A percentile compares a stretch with the other conserved stretches of the same genome.
Evolutionary conservation across 2,113 vertebrate genomes (phyloP).

Genomic region (Prunella himalayana): DNA sequence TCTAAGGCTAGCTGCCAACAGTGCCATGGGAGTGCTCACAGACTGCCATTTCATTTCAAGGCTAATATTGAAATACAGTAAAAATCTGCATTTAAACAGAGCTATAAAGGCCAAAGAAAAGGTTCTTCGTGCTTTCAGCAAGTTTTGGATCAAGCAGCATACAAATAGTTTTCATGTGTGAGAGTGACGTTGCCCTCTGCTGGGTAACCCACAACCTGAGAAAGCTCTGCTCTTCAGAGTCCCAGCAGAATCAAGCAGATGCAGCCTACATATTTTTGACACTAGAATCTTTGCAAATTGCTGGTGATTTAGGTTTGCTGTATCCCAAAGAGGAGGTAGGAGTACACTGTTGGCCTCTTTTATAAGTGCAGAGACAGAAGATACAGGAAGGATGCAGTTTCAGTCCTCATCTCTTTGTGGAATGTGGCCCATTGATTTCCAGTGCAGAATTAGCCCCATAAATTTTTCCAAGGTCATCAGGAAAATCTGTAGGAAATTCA

Average conservation of each 20-base stretch:
- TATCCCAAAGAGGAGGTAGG: neutral
- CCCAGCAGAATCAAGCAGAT: neutral
- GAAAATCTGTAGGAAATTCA: neutral
- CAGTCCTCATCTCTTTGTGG: neutral
- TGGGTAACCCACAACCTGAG: neutral
- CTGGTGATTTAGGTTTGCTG: neutral
- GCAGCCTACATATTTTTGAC: neutral
- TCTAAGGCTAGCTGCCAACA: neutral
- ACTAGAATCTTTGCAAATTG: neutral
- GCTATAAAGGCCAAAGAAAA: neutral
- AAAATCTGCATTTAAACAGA: neutral
- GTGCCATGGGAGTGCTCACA: neutral
- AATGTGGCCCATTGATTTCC: neutral
- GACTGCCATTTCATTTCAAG: neutral
- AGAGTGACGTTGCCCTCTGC: conserved; percentile 40
- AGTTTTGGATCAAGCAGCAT: neutral
- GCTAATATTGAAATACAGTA: neutral
- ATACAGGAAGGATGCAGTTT: neutral
- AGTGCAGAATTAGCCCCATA: neutral
- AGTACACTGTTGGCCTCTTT: neutral
- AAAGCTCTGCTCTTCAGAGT: neutral
- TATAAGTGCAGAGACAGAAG: neutral
- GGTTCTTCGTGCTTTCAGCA: neutral
- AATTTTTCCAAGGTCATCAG: neutral
- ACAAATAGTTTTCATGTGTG: neutral